Base-by-base conservation (phyloP, 1,140 invertebrate species). In the Brachionus calyciflorus region DNA sequence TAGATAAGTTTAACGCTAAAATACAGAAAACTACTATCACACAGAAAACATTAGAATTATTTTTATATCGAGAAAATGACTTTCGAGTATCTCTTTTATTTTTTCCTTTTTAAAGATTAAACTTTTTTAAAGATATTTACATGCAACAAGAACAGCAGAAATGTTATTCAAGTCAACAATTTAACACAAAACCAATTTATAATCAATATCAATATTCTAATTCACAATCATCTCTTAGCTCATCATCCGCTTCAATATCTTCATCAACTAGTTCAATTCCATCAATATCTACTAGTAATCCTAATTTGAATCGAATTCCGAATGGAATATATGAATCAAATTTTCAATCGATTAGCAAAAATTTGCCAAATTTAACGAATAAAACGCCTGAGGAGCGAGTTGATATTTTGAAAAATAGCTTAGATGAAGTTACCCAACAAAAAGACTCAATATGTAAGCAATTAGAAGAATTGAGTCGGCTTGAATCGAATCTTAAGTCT, bases 91-190 rank as follows among this genome's bases (percentile, higher is more conserved):
- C 30, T 9, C 10, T 37, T 6, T n/a, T 46, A 24, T 46, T 48
- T 46, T 30, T n/a, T 69, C 24, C 7, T 24, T 48, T 48, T 24
- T n/a, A n/a, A n/a, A n/a, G n/a, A n/a, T n/a, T n/a, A n/a, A n/a
- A n/a, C n/a, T n/a, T n/a, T n/a, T 2, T 9, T 37, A 14, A 49
- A 49, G 48, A 44, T 46, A 60, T 60, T 41, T 57, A 76, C 14
- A 76, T 76, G 51, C 73, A 76, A 28, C 73, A 76, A 57, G 28
- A 70, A 51, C 68, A 70, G 33, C 68, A 70, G 17, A 49, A 76
- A 63, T 40, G 37, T 3, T 46, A 76, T 48, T n/a, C 19, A 19
- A 40, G n/a, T 57, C 49, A 76, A 48, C 51, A 60, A 57, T 60
- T 44, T 5, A 19, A 44, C 17, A 7, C 7, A 1, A 65, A 65